Evolutionary conservation across 2,797 vertebrate species (phyloP).

Genomic region (Scolopax bukidnonensis): DNA sequence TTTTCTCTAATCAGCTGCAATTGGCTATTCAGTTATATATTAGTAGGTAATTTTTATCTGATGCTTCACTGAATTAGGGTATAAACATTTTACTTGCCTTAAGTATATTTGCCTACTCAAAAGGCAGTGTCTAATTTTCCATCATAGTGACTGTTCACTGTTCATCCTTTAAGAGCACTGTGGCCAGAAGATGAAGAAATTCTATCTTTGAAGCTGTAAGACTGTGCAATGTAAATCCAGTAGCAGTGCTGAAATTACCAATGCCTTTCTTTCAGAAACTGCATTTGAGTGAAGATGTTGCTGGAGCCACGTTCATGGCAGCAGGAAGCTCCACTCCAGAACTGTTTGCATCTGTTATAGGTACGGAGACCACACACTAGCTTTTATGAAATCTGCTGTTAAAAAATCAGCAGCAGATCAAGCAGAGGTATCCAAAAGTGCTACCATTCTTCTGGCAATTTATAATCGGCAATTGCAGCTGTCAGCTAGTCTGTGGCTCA

Average conservation of each 20-base stretch:
- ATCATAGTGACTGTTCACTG: neutral
- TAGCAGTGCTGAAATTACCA: neutral
- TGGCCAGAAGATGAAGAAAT: neutral
- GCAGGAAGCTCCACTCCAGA: slow-evolving; percentile 98
- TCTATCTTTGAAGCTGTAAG: neutral
- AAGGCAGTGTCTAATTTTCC: neutral
- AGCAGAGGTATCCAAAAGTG: neutral
- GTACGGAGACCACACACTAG: slow-evolving; percentile 74
- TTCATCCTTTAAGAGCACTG: neutral
- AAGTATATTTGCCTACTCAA: neutral
- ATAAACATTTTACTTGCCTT: neutral
- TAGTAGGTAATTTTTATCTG: neutral
- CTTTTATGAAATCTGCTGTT: slow-evolving; percentile 10
- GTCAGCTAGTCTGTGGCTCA: slow-evolving; percentile 32
- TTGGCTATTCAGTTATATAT: neutral
- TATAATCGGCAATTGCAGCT: slow-evolving; percentile 22
- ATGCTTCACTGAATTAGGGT: neutral
- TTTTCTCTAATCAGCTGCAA: neutral
- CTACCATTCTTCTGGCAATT: slow-evolving; percentile 22
- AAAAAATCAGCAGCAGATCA: slow-evolving; percentile 4
- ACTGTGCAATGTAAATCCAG: neutral
- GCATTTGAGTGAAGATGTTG: slow-evolving; percentile 95
- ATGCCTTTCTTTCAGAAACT: slow-evolving; percentile 85
- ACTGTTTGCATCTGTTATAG: slow-evolving; percentile 96
- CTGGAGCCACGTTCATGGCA: slow-evolving; percentile 99